Evolutionary conservation across 2,797 vertebrate genomes (phyloP), one percentile per base, ranked within the genome.

Genomic region (Alexandromys oeconomus): DNA sequence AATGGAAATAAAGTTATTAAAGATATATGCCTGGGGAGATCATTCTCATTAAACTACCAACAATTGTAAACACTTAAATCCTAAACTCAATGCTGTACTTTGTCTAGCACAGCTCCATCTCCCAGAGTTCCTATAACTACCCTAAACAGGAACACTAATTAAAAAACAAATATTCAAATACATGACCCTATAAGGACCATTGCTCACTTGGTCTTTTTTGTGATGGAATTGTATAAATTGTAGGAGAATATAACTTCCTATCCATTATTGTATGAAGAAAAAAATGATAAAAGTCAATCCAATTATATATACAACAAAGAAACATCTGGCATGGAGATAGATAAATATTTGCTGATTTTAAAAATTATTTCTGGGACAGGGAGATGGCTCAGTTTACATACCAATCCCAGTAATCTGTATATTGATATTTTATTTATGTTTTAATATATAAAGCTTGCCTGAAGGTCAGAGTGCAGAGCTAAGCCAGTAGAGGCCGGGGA

Each of bases 121-220:
- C 13, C 37, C 65, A 31, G 46, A 23, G 29, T 17, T 13, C 12
- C 10, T 46, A 46, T 7, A 46, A 48, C 10, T 29, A 34, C 2
- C 9, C 6, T 29, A 84, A 84, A 65, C 17, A 65, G 19, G 23
- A 10, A 19, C 5, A 65, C 61, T 34, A 13, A 48, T 6, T 34
- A 65, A 11, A 84, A 65, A 65, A 12, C 11, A 84, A 46, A 48
- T 65, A 84, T 84, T 48, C 29, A 65, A 34, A 48, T 34, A 34
- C 1, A 65, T 21, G 15, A 63, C 10, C 29, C 3, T 46, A 13
- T 8, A 0, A 7, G 5, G 2, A 46, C 1, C 40, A 46, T 14
- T 34, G 23, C 17, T 65, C 3, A 46, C 21, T 65, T 59, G 27
- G 5, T 67, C 65, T 67, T 34, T 65, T 5, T 65, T 92, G 31